Conservation (phyloP, 2,888 invertebrate genomes). For the Hofmannophila pseudospretella region DNA sequence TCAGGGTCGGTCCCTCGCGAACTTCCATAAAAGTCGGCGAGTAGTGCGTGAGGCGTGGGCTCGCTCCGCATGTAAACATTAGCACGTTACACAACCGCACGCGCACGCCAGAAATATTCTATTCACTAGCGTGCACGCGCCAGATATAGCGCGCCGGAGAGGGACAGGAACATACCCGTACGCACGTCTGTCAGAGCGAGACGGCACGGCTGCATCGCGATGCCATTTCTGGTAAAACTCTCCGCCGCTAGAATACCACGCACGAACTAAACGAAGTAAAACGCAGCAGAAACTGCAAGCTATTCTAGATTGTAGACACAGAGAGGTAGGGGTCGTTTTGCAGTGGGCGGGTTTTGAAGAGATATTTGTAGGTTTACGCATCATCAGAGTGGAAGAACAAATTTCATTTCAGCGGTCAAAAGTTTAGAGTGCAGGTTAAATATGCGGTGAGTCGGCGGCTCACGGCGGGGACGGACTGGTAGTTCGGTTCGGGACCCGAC, state of each 20-base stretch:
- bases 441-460: slow-evolving; percentile 20
- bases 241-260: too few relatives aligned
- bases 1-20: not conserved
- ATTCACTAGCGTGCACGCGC: slow-evolving; percentile 10
- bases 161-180: not conserved
- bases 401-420: slow-evolving; percentile 64
- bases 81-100: slow-evolving; percentile 4
- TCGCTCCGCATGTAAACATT: slow-evolving; percentile 9
- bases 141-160: not conserved
- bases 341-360: slow-evolving; percentile 12
- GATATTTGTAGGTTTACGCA: slow-evolving; percentile 57
- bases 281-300: not conserved
- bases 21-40: slow-evolving; percentile 4
- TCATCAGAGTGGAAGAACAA: slow-evolving; percentile 53
- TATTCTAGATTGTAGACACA: slow-evolving; percentile 15
- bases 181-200: slow-evolving; percentile 25
- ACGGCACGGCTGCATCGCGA: slow-evolving; percentile 47
- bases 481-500: too few relatives aligned
- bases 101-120: slow-evolving; percentile 7
- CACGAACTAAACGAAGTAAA: slow-evolving; percentile 21
- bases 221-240: slow-evolving; percentile 64
- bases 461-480: not conserved
- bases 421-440: slow-evolving; percentile 65
- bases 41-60: not conserved
- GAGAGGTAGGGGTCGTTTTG: slow-evolving; percentile 16